Percentiles rank a stretch among this genome's conserved stretches.
Evolutionary conservation across 2,888 invertebrate genomes (phyloP).

Genomic region (Epiblema foenella): DNA sequence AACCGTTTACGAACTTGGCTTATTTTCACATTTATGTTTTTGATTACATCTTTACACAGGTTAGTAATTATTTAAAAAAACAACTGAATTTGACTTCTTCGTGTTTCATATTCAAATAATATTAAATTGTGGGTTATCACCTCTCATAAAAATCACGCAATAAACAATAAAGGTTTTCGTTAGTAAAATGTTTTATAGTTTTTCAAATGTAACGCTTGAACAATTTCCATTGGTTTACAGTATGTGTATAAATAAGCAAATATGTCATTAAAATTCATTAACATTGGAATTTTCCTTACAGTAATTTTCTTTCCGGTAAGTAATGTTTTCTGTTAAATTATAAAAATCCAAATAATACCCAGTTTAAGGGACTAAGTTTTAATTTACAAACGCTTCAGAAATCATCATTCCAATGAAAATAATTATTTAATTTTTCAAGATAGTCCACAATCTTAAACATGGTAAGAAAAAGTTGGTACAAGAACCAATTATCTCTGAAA

Average conservation of each 20-base stretch:
- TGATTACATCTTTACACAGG: no score
- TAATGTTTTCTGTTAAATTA: background rate
- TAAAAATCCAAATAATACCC: background rate
- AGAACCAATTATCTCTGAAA: background rate
- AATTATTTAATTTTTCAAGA: slow-evolving; percentile 9
- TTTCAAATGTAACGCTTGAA: background rate
- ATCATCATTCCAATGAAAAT: background rate
- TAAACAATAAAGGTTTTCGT: slow-evolving; percentile 7
- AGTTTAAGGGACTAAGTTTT: background rate
- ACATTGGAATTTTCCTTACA: background rate
- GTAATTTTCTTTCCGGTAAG: background rate
- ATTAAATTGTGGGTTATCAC: background rate
- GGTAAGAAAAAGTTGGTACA: background rate
- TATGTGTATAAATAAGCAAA: background rate
- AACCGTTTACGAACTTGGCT: no score
- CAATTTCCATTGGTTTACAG: background rate
- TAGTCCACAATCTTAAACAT: slow-evolving; percentile 13
- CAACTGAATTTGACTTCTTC: no score
- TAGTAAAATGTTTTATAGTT: slow-evolving; percentile 1
- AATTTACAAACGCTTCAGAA: background rate
- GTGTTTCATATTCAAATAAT: no score
- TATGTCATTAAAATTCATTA: background rate
- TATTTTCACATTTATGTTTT: no score
- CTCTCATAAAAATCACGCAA: background rate
- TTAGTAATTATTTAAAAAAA: no score